phyloP scores from a whole-genome alignment of 2,888 invertebrate species.

The Nomada fabriciana region DNA sequence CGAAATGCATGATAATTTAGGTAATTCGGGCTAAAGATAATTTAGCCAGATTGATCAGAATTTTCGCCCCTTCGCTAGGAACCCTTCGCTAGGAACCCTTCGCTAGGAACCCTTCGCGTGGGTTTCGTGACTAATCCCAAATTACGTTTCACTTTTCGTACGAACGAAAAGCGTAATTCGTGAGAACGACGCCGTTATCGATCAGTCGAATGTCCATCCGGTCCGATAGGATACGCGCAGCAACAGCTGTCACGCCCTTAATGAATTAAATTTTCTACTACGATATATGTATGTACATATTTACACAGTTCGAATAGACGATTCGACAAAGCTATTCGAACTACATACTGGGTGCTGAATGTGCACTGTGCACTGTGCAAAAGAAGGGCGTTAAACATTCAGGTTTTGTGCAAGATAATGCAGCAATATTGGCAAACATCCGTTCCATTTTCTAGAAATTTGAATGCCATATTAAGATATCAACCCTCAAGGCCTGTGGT shows the following conservation, averaged over 20 bases:
- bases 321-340: too few relatives aligned
- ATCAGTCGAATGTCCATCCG: conserved; percentile 36
- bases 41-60: neutral
- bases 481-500: too few relatives aligned
- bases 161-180: conserved; percentile 20
- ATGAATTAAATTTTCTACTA: conserved; percentile 3
- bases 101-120: neutral
- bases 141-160: neutral
- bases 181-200: conserved; percentile 27
- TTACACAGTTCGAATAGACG: too few relatives aligned
- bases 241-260: conserved; percentile 18
- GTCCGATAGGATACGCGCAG: conserved; percentile 18
- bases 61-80: neutral
- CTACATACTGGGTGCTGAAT: too few relatives aligned
- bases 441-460: too few relatives aligned
- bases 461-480: too few relatives aligned
- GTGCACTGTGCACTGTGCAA: too few relatives aligned
- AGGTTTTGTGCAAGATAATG: too few relatives aligned
- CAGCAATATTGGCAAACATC: too few relatives aligned
- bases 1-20: too few relatives aligned
- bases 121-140: conserved; percentile 17
- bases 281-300: conserved; percentile 21
- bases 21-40: too few relatives aligned
- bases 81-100: neutral
- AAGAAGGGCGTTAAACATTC: too few relatives aligned